A percentile compares a stretch with the other conserved stretches of the same genome.
Conservation (phyloP, 2,797 vertebrate genomes). For the Netta rufina region DNA sequence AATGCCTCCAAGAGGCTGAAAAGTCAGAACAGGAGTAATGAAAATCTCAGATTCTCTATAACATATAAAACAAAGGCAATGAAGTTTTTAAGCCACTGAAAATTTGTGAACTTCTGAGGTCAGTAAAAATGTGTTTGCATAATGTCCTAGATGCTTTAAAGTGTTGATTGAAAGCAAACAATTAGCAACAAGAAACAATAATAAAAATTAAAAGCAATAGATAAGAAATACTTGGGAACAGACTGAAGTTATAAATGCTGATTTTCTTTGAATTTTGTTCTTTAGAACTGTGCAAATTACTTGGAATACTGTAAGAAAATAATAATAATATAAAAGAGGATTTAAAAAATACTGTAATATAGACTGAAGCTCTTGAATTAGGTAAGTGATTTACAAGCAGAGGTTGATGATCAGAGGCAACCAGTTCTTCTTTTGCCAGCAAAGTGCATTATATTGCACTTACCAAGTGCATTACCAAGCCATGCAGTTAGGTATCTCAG, state of each 20-base stretch:
- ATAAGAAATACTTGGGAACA: not conserved
- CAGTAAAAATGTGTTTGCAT: not conserved
- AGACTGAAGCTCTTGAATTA: not conserved
- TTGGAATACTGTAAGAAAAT: not conserved
- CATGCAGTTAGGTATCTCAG: rapidly evolving
- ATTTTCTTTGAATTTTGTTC: not conserved
- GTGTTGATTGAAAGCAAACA: conserved; percentile 19
- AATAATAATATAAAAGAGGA: not conserved
- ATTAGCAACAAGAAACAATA: not conserved
- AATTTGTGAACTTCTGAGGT: not conserved
- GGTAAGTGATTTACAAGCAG: not conserved
- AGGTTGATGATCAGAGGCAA: not conserved
- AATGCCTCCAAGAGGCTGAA: not conserved
- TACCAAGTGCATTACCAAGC: not conserved
- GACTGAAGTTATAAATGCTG: not conserved
- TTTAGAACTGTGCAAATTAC: not conserved
- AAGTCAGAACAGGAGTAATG: not conserved
- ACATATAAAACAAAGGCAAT: not conserved
- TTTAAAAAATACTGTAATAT: not conserved
- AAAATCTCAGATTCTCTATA: not conserved
- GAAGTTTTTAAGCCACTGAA: not conserved
- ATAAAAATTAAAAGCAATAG: not conserved
- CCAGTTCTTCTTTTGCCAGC: not conserved
- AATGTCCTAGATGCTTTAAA: not conserved
- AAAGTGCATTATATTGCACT: not conserved